Percentiles rank a stretch among this genome's conserved stretches.
These are phyloP conservation scores for Callyntrura guangdongensis DNA, from an alignment of 2,888 invertebrate genomes.

Conservation along the genomic window DNA sequence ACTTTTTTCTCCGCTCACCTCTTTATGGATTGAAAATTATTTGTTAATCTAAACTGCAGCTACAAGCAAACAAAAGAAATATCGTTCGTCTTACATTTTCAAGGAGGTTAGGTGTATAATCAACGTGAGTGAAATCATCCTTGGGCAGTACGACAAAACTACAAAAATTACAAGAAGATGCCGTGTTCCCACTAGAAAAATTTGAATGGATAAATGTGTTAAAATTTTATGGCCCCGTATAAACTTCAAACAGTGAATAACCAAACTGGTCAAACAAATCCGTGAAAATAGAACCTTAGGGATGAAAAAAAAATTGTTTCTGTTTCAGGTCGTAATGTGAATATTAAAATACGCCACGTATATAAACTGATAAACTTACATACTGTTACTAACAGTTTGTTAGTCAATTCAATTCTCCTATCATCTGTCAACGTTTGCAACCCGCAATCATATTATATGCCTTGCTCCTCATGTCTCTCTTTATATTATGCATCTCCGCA, in stretches of 20 bases:
- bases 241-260: conserved; percentile 53
- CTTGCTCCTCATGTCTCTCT: too few relatives aligned
- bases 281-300: conserved; percentile 75
- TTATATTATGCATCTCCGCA: too few relatives aligned
- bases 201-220: conserved; percentile 66
- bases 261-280: conserved; percentile 59
- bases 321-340: conserved; percentile 32
- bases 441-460: conserved; percentile 37
- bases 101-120: conserved; percentile 10
- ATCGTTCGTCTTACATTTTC: not conserved
- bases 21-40: not conserved
- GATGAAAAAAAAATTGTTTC: conserved; percentile 54
- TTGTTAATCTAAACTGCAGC: conserved; percentile 5
- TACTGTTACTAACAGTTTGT: too few relatives aligned
- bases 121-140: conserved; percentile 58
- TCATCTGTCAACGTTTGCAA: conserved; percentile 67
- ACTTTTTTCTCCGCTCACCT: conserved; percentile 2
- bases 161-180: conserved; percentile 61
- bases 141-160: conserved; percentile 59
- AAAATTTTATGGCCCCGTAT: conserved; percentile 73
- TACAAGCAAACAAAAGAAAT: conserved; percentile 4
- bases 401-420: conserved; percentile 35
- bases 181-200: conserved; percentile 61
- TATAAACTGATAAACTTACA: conserved; percentile 40
- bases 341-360: conserved; percentile 39